phyloP scores from a whole-genome alignment of 2,113 vertebrate genomes.

The Maccullochella peelii region DNA sequence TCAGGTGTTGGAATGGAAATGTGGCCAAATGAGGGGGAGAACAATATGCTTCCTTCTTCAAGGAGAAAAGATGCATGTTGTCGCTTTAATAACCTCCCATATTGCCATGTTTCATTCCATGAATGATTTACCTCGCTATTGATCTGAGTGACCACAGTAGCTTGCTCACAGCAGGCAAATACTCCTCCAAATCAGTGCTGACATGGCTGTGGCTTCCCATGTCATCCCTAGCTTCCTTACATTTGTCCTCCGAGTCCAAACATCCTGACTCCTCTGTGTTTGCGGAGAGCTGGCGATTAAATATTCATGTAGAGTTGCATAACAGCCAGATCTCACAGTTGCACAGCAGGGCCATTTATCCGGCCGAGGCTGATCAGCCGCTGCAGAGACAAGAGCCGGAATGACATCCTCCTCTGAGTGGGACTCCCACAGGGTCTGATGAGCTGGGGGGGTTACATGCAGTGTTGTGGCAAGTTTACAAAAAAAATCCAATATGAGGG shows the following conservation, averaged over 20 bases:
- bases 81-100: slow-evolving; percentile 9
- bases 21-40: slow-evolving; percentile 38
- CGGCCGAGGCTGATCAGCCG: slow-evolving; percentile 1
- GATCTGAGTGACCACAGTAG: slow-evolving; percentile 28
- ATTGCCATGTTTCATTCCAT: slow-evolving; percentile 2
- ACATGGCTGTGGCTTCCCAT: slow-evolving; percentile 35
- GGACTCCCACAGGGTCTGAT: slow-evolving; percentile 6
- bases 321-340: slow-evolving; percentile 39
- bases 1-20: slow-evolving; percentile 38
- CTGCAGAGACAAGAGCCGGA: slow-evolving; percentile 18
- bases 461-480: slow-evolving; percentile 4
- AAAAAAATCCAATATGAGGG: slow-evolving; percentile 1
- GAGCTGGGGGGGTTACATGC: not conserved
- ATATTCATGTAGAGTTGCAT: slow-evolving; percentile 62
- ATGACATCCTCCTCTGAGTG: slow-evolving; percentile 24
- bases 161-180: slow-evolving; percentile 3
- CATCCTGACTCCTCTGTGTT: slow-evolving; percentile 37
- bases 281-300: slow-evolving; percentile 47
- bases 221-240: slow-evolving; percentile 29
- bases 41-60: slow-evolving; percentile 23
- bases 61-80: slow-evolving; percentile 4
- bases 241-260: slow-evolving; percentile 52
- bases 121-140: slow-evolving; percentile 6
- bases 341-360: slow-evolving; percentile 52
- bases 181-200: slow-evolving; percentile 35